These are phyloP conservation scores for Tretioscincus oriximinensis DNA, from an alignment of 2,113 vertebrate genomes.

Conservation along the genomic window DNA sequence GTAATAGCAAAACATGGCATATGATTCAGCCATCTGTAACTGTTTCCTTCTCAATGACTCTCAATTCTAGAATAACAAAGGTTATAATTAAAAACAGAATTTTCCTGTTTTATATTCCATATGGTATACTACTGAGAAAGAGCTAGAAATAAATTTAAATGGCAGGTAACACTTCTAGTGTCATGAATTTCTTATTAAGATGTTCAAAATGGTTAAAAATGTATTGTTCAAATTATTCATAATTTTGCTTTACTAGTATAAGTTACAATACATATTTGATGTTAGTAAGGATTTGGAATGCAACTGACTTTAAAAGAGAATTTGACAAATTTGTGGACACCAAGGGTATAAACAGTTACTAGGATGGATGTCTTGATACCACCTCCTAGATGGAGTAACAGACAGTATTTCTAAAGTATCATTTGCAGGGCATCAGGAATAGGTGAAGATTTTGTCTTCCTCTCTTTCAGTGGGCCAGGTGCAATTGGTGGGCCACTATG, in stretches of 20 bases:
- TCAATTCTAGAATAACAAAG: neutral
- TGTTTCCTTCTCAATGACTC: neutral
- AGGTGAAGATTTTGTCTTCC: too few species aligned
- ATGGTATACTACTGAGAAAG: neutral
- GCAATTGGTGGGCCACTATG: too few species aligned
- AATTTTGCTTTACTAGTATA: neutral
- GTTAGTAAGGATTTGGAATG: neutral
- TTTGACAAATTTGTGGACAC: too few species aligned
- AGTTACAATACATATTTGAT: neutral
- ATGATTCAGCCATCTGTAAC: neutral
- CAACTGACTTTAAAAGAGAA: neutral
- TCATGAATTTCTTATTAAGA: neutral
- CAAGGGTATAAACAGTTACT: too few species aligned
- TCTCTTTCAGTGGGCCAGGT: too few species aligned
- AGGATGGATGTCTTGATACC: too few species aligned
- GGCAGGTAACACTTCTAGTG: neutral
- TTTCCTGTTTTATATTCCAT: neutral
- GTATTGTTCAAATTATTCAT: neutral
- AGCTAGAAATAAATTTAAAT: neutral
- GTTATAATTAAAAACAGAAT: neutral
- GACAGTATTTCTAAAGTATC: too few species aligned
- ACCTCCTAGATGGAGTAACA: too few species aligned
- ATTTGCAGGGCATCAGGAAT: too few species aligned
- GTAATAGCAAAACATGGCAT: neutral
- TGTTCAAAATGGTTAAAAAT: neutral